A percentile compares a stretch with the other conserved stretches of the same genome.
Evolutionary conservation across 2,797 vertebrate genomes (phyloP).

Genomic region (Gobio occitaniae): DNA sequence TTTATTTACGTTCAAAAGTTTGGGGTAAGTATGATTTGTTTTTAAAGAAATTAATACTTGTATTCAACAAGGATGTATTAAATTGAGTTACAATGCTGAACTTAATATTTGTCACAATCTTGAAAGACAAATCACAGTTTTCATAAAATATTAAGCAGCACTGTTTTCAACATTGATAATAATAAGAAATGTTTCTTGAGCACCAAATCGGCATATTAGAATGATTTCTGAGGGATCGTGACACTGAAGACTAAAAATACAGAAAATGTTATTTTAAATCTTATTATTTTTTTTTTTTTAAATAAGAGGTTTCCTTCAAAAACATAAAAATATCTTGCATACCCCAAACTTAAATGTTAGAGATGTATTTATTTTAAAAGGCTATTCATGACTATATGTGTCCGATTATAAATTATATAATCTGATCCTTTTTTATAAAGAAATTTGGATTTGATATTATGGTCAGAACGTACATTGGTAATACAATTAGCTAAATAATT

Average conservation of each 20-base stretch:
- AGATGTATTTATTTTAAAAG: not conserved
- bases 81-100: not conserved
- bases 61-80: not conserved
- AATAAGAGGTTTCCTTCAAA: not conserved
- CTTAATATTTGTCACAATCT: too few relatives aligned
- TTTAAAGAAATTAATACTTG: not conserved
- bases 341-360: not conserved
- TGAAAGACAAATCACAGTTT: too few relatives aligned
- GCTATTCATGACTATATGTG: not conserved
- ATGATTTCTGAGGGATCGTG: not conserved
- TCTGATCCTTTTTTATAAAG: too few relatives aligned
- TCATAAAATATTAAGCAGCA: too few relatives aligned
- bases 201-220: not conserved
- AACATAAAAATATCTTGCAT: not conserved
- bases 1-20: not conserved
- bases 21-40: not conserved
- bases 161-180: not conserved
- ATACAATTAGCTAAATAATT: not conserved
- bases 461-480: not conserved
- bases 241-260: not conserved
- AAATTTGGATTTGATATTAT: not conserved
- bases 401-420: not conserved
- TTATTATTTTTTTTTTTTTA: not conserved
- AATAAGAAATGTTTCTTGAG: not conserved
- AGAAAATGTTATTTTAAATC: not conserved